These are phyloP conservation scores for Stenichneumon culpator DNA, from an alignment of 2,888 invertebrate species.

Conservation along the genomic window DNA sequence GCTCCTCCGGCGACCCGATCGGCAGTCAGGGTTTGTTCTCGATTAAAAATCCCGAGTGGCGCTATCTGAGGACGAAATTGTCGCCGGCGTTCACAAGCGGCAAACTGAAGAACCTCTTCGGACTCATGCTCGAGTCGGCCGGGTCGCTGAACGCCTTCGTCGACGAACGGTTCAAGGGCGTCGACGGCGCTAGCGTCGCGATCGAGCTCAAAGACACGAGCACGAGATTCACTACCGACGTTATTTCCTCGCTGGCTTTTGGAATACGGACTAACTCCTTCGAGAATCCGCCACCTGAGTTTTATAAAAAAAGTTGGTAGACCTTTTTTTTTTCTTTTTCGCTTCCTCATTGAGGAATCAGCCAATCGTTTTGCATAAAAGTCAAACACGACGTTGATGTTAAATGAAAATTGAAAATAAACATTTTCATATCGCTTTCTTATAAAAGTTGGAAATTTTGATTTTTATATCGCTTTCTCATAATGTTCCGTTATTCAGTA, in stretches of 20 bases:
- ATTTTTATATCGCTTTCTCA: no score
- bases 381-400: no score
- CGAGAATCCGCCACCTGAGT: slow-evolving; percentile 71
- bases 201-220: slow-evolving; percentile 67
- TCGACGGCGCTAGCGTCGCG: background rate
- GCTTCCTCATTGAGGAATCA: no score
- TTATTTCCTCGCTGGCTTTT: slow-evolving; percentile 78
- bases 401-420: no score
- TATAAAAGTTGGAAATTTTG: no score
- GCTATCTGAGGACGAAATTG: slow-evolving; percentile 84
- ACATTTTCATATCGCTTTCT: no score
- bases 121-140: slow-evolving; percentile 83
- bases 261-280: slow-evolving; percentile 78
- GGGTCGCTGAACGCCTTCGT: slow-evolving; percentile 73
- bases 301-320: slow-evolving; percentile 73
- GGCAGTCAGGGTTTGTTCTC: slow-evolving; percentile 82
- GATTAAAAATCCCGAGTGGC: slow-evolving; percentile 86
- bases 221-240: slow-evolving; percentile 76
- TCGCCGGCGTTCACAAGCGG: slow-evolving; percentile 87
- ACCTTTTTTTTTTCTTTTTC: background rate
- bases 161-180: slow-evolving; percentile 43
- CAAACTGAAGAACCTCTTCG: slow-evolving; percentile 86
- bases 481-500: no score
- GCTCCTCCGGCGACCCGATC: slow-evolving; percentile 79
- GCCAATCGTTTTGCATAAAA: no score